phyloP scores from a whole-genome alignment of 2,888 invertebrate species.

The Melipona bicolor region DNA sequence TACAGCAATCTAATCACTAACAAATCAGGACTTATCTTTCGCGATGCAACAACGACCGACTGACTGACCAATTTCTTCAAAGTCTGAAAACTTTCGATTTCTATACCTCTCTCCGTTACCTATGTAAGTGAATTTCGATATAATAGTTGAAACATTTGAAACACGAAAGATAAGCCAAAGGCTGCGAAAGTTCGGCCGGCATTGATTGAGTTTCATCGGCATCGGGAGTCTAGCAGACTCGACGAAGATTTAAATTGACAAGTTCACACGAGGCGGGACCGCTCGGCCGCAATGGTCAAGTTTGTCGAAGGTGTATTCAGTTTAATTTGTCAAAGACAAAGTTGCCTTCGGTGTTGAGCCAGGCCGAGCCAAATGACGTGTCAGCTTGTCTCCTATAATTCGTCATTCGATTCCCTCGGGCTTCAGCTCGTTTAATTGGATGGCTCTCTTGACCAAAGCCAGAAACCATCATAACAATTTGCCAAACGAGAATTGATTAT shows the following conservation, averaged over 20 bases:
- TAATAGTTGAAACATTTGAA: too few species aligned
- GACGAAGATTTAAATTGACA: slow-evolving; percentile 48
- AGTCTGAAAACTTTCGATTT: too few species aligned
- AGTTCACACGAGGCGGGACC: slow-evolving; percentile 11
- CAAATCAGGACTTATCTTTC: too few species aligned
- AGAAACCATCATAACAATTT: slow-evolving; percentile 6
- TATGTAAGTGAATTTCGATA: neutral
- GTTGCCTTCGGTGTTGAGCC: slow-evolving; percentile 6
- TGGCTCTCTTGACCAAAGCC: neutral
- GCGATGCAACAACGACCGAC: too few species aligned
- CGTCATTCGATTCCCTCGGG: neutral
- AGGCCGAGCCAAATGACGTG: slow-evolving; percentile 7
- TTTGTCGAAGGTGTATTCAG: slow-evolving; percentile 48
- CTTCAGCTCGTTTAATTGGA: slow-evolving; percentile 12
- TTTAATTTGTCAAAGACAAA: slow-evolving; percentile 55
- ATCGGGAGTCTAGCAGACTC: slow-evolving; percentile 11
- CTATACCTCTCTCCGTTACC: too few species aligned
- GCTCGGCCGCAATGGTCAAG: slow-evolving; percentile 21
- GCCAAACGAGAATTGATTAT: neutral
- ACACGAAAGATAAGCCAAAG: neutral
- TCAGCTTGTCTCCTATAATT: slow-evolving; percentile 20
- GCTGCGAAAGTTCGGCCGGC: neutral
- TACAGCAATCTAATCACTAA: too few species aligned
- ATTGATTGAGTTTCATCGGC: slow-evolving; percentile 27
- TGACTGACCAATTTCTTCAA: too few species aligned